Evolutionary conservation across 1,140 invertebrate genomes (phyloP), one percentile per base, ranked within the genome.

Genomic region (Drosophila athabasca): DNA sequence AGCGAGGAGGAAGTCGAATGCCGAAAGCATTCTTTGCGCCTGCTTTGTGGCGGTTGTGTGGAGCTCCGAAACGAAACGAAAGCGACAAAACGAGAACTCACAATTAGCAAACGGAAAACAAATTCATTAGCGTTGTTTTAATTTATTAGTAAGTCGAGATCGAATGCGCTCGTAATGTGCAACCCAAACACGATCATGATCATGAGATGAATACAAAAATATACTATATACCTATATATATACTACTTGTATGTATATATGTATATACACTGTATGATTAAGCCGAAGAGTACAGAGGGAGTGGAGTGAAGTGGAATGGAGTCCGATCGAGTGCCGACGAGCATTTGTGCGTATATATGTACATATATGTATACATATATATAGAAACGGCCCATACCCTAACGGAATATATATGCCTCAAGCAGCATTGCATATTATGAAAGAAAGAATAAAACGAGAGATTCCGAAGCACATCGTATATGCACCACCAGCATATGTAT

Each of bases 91-190:
- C 45, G 58, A 85, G 62, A 84, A 76, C 69, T 76, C 79, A 84
- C 68, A 82, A 88, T 83, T 79, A 82, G 77, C 65, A 76, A 78
- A 29, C 62, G 43, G 49, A 62, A 82, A 89, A 70, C 62, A 76
- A 89, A 88, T 89, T 89, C 76, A 89, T 84, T 89, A 88, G 79
- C 72, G 76, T 79, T 88, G 79, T 89, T 89, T 88, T 88, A 88
- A 88, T 89, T 89, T 89, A 84, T 79, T 82, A 82, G 66, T 87
- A 87, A 87, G 82, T 82, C 61, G 50, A 64, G 79, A 50, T 9
- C 31, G 31, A 31, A 31, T 31, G 8, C 31, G 31, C 31, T 9
- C 31, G 31, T 31, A 31, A 65, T 50, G 74, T 64, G 75, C 35
- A 65, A 69, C 64, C 67, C 78, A 84, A 70, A 76, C 41, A 71